Conservation (phyloP, 2,113 vertebrate species). For the Andinoacara biseriatus region DNA sequence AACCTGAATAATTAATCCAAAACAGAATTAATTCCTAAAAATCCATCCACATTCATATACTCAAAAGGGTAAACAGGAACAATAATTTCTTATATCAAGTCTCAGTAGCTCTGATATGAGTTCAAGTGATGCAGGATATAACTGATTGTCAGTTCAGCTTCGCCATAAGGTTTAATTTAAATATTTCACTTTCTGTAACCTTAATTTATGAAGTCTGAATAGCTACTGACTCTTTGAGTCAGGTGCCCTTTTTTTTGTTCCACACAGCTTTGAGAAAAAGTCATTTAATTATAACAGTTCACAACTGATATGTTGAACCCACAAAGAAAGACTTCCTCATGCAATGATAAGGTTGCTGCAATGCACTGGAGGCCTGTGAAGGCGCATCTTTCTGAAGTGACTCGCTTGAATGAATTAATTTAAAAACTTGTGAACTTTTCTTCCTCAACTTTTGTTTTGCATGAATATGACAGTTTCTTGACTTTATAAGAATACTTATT, state of each 20-base stretch:
- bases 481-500: background rate
- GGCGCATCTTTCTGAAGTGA: background rate
- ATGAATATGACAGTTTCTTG: background rate
- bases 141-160: constrained; percentile 30
- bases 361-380: background rate
- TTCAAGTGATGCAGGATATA: constrained; percentile 16
- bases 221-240: constrained; percentile 28
- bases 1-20: constrained; percentile 36
- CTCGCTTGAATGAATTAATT: background rate
- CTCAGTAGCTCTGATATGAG: constrained; percentile 1
- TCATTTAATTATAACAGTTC: constrained; percentile 31
- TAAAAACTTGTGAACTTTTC: constrained; percentile 24
- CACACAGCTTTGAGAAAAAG: constrained; percentile 26
- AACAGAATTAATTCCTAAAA: constrained; percentile 19
- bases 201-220: constrained; percentile 39
- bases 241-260: background rate
- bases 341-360: constrained; percentile 28
- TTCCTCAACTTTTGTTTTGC: background rate
- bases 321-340: background rate
- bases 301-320: constrained; percentile 35
- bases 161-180: constrained; percentile 23
- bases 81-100: constrained; percentile 15
- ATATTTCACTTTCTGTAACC: constrained; percentile 23
- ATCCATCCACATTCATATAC: background rate
- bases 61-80: background rate